These are phyloP conservation scores for Xerus rutilus DNA, from an alignment of 2,797 vertebrate genomes.

Conservation along the genomic window DNA sequence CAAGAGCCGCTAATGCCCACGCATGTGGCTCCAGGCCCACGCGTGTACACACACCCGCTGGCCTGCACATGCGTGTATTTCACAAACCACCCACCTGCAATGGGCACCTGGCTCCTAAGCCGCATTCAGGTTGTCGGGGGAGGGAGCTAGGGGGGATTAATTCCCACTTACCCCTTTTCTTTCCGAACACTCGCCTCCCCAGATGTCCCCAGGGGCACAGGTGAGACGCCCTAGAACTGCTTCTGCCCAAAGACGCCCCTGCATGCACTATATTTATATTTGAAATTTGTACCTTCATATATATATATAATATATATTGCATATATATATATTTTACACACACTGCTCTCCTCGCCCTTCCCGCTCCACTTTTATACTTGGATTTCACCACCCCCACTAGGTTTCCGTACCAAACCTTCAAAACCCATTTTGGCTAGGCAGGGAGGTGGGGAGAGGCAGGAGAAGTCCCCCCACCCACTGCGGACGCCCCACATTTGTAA, in stretches of 20 bases:
- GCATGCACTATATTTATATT: constrained; percentile 52
- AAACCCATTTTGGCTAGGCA: constrained; percentile 16
- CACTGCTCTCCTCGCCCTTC: neutral
- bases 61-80: constrained; percentile 67
- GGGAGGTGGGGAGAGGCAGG: neutral
- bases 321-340: neutral
- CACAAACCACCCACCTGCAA: constrained; percentile 75
- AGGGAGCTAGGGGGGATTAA: neutral
- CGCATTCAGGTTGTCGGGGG: constrained; percentile 44
- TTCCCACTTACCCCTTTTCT: neutral
- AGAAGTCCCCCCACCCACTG: neutral
- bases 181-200: neutral
- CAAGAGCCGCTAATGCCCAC: neutral
- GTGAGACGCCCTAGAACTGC: neutral
- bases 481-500: neutral
- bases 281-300: constrained; percentile 56
- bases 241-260: constrained; percentile 33
- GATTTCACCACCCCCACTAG: constrained; percentile 59
- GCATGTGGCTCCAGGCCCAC: constrained; percentile 16
- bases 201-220: constrained; percentile 62
- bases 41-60: neutral
- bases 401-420: constrained; percentile 51
- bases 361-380: constrained; percentile 4
- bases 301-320: neutral
- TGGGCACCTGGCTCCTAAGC: constrained; percentile 74